Conservation (phyloP, 1,140 invertebrate species). For the Cotesia typhae region DNA sequence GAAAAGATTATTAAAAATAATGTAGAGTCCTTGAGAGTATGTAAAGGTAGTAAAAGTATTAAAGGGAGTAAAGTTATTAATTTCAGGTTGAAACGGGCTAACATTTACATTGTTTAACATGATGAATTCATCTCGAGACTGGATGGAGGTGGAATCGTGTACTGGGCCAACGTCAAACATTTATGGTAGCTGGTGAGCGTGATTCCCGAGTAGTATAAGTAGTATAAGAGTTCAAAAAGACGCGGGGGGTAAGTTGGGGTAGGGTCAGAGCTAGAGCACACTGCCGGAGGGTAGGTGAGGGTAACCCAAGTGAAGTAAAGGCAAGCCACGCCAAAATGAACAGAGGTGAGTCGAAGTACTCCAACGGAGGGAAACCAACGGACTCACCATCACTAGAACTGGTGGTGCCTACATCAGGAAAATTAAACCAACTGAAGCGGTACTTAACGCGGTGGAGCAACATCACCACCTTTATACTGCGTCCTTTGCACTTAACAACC, state of each 20-base stretch:
- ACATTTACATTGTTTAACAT: slow-evolving; percentile 66
- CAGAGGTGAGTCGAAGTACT: too few species aligned
- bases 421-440: slow-evolving; percentile 67
- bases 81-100: slow-evolving; percentile 62
- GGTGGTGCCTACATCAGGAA: slow-evolving; percentile 64
- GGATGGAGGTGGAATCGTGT: not conserved
- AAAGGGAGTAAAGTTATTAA: slow-evolving; percentile 57
- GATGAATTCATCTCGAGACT: slow-evolving; percentile 62
- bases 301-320: slow-evolving; percentile 53
- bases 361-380: slow-evolving; percentile 34
- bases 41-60: slow-evolving; percentile 19
- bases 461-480: slow-evolving; percentile 51
- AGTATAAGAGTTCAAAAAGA: not conserved
- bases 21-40: not conserved
- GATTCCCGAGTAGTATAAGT: not conserved
- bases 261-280: slow-evolving; percentile 27
- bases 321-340: too few species aligned
- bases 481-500: slow-evolving; percentile 42
- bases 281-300: slow-evolving; percentile 53
- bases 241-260: slow-evolving; percentile 44
- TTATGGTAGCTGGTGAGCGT: slow-evolving; percentile 42
- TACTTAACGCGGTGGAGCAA: slow-evolving; percentile 65
- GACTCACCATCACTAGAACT: slow-evolving; percentile 53
- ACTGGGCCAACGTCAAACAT: slow-evolving; percentile 55
- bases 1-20: slow-evolving; percentile 27